Base-by-base conservation (phyloP, 53 echinoderm and acorn worm genomes). In the Zoroaster sp. region DNA sequence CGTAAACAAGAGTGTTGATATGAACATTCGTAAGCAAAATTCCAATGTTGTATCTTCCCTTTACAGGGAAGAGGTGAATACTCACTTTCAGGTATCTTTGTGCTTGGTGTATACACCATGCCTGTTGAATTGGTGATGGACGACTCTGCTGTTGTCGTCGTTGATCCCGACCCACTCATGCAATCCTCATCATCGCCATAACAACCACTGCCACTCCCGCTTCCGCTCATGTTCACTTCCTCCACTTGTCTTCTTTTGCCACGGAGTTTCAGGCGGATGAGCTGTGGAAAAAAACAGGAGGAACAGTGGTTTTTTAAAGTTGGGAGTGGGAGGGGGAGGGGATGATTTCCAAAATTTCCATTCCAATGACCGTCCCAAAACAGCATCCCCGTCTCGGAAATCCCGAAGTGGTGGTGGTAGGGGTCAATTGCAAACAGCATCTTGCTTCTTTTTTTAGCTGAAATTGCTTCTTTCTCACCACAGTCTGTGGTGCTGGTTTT, bases 141-240 rank as follows among this genome's bases (percentile, higher is more conserved):
- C 35, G 30, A 37, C 78, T 78, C 78, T 3, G 51, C 20, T 17
- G 47, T 77, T 23, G 88, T 35, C 51, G 34, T 35, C 51, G 34
- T 21, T 25, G 15, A 65, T 21, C 68, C 76, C 0, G 68, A 68
- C 14, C 88, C 88, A 12, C 88, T 88, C 31, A 55, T 47, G 34
- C 92, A 92, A 45, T 92, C 92, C 63, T 92, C 92, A 35, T 92
- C 92, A 82, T 89, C 92, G 40, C 72, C 82, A 51, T 21, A 51
- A 75, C 92, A 92, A 39, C 88, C 92, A 15, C 88, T 88, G 12
- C 92, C 93, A 25, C 75, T 85, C 28, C 78, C 89, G 31, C 78
- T 77, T 21, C 93, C 93, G 39, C 93, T 93, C 52, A 89, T 68
- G 28, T 93, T 33, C 28, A 28, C 18, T 13, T 85, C 51, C 17